These are phyloP conservation scores for Cinara cedri DNA, from an alignment of 2,888 invertebrate genomes.

Conservation along the genomic window DNA sequence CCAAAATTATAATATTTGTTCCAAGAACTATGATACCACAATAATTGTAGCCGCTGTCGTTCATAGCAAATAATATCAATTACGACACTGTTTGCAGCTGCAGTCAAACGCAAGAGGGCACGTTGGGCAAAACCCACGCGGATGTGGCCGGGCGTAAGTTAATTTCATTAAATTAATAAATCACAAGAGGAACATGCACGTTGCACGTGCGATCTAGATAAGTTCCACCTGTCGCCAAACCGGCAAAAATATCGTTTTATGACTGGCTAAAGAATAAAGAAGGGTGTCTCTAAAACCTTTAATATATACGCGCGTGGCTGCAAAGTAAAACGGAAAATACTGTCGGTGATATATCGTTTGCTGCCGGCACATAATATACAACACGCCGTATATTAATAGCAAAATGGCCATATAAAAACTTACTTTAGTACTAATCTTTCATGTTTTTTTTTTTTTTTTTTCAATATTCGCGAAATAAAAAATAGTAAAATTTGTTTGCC, in stretches of 20 bases:
- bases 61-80: constrained; percentile 29
- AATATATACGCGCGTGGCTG: constrained; percentile 15
- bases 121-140: not conserved
- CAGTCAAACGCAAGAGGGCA: constrained; percentile 4
- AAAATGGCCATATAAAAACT: constrained; percentile 29
- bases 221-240: constrained; percentile 46
- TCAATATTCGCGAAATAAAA: not conserved
- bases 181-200: constrained; percentile 23
- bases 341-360: constrained; percentile 28
- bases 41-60: constrained; percentile 10
- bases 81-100: constrained; percentile 17
- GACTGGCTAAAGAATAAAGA: constrained; percentile 21
- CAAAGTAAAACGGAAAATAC: constrained; percentile 27
- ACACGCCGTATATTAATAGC: constrained; percentile 13
- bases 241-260: constrained; percentile 24
- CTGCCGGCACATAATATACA: not conserved
- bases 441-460: not conserved
- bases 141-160: too few relatives aligned
- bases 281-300: constrained; percentile 24
- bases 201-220: constrained; percentile 35
- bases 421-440: constrained; percentile 7
- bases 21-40: not conserved
- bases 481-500: not conserved
- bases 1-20: not conserved
- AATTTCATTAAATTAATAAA: constrained; percentile 51